phyloP scores from a whole-genome alignment of 2,888 invertebrate species.

The Reticulitermes lucifugus region DNA sequence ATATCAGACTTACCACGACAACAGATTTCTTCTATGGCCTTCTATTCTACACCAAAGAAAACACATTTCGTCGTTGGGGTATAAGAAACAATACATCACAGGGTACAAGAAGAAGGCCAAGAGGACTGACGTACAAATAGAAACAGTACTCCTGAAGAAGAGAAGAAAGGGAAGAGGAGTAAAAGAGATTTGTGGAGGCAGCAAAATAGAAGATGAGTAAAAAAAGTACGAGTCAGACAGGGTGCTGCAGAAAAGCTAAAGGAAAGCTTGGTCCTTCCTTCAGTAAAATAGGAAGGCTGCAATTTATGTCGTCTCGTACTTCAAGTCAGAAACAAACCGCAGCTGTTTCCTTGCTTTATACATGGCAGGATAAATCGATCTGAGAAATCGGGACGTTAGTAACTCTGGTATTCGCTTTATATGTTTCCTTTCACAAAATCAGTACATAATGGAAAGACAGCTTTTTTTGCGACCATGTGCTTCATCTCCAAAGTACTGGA shows the following conservation, averaged over 20 bases:
- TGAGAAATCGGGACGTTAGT: no score
- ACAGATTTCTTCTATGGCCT: constrained; percentile 1
- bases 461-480: no score
- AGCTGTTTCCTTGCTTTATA: neutral
- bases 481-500: no score
- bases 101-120: neutral
- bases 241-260: neutral
- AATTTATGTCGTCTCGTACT: constrained; percentile 17
- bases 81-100: constrained; percentile 13
- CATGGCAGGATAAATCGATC: neutral
- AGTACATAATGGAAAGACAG: no score
- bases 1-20: neutral
- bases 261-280: constrained; percentile 6
- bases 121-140: constrained; percentile 14
- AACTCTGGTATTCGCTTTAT: no score
- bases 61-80: constrained; percentile 10
- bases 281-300: neutral
- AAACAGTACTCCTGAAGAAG: neutral
- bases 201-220: neutral
- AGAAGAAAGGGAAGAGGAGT: neutral
- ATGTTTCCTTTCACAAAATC: no score
- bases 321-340: neutral
- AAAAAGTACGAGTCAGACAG: neutral
- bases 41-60: neutral
- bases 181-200: constrained; percentile 16